These are phyloP conservation scores for Ariopsis seemanni DNA, from an alignment of 2,113 vertebrate species.

Conservation along the genomic window DNA sequence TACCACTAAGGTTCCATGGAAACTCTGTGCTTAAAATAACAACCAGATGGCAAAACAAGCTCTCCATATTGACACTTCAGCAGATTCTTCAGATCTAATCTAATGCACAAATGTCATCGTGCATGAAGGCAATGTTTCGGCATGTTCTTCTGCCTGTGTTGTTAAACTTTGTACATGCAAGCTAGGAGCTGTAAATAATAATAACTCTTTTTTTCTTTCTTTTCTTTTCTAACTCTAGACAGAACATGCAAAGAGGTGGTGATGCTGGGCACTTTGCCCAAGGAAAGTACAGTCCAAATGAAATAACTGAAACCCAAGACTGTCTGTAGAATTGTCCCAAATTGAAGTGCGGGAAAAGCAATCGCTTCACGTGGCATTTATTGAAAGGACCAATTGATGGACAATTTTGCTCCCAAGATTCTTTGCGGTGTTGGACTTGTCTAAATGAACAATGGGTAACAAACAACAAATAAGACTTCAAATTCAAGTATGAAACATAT, in stretches of 20 bases:
- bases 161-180: background rate
- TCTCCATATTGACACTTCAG: background rate
- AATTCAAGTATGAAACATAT: background rate
- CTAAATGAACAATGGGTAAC: background rate
- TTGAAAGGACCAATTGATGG: background rate
- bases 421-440: background rate
- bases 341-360: background rate
- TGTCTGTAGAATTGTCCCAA: background rate
- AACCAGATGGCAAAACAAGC: conserved; percentile 9
- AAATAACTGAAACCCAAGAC: background rate
- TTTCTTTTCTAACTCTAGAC: background rate
- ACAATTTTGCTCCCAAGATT: background rate
- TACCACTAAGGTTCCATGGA: conserved; percentile 28
- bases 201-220: background rate
- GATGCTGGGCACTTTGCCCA: conserved; percentile 12
- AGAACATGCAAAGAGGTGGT: background rate
- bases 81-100: background rate
- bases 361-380: background rate
- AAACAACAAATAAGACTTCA: background rate
- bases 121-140: background rate
- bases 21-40: conserved; percentile 18
- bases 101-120: background rate
- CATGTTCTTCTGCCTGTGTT: background rate
- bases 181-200: conserved; percentile 8
- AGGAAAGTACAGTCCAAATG: background rate